These are phyloP conservation scores for Melanerpes aurifrons DNA, from an alignment of 2,113 vertebrate species.

Conservation along the genomic window DNA sequence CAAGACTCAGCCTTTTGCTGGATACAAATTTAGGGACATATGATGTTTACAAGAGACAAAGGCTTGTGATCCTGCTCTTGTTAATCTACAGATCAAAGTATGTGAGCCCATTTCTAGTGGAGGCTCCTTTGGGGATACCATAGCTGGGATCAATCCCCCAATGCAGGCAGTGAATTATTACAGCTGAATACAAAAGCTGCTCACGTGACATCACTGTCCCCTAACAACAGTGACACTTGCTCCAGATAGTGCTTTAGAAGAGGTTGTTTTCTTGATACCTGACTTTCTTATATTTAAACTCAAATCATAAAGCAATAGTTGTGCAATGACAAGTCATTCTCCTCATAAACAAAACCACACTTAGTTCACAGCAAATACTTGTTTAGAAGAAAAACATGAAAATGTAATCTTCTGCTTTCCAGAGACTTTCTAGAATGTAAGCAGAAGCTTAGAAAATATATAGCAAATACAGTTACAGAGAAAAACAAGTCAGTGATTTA, in stretches of 20 bases:
- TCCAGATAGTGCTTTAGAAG: constrained; percentile 77
- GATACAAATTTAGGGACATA: constrained; percentile 86
- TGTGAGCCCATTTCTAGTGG: constrained; percentile 81
- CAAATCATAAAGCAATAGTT: constrained; percentile 73
- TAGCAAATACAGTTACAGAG: constrained; percentile 42
- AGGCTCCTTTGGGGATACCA: constrained; percentile 86
- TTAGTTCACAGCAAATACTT: constrained; percentile 32
- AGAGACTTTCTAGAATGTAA: constrained; percentile 59
- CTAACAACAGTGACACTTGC: constrained; percentile 78
- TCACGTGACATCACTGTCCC: constrained; percentile 84
- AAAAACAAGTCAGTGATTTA: constrained; percentile 47
- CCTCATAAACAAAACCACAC: constrained; percentile 69
- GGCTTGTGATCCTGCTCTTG: constrained; percentile 83
- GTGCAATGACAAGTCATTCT: constrained; percentile 65
- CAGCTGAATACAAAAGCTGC: constrained; percentile 91
- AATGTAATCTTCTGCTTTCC: constrained; percentile 51
- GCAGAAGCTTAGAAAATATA: constrained; percentile 50
- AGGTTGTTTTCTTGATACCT: constrained; percentile 80
- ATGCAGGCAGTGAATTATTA: constrained; percentile 91
- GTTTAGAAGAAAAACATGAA: constrained; percentile 58
- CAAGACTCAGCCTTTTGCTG: constrained; percentile 86
- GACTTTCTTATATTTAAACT: constrained; percentile 76
- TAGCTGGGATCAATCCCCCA: constrained; percentile 86
- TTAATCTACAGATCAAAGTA: constrained; percentile 92
- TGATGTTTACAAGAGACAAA: constrained; percentile 89